Conservation (phyloP, 2,113 vertebrate species). For the Tetrax tetrax region DNA sequence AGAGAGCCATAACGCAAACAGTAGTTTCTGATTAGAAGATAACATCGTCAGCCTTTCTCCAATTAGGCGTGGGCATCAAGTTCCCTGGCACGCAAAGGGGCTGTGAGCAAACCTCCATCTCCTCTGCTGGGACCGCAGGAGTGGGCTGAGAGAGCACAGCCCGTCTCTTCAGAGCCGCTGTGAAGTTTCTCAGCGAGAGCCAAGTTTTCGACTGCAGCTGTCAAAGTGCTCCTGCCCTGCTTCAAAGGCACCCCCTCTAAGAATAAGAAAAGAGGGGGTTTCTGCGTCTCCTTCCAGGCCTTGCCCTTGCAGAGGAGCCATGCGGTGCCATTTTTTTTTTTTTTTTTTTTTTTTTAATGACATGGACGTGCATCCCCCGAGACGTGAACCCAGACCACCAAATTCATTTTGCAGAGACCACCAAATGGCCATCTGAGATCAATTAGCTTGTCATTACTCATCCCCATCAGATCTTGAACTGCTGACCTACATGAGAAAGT, state of each 20-base stretch:
- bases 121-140: neutral
- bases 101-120: neutral
- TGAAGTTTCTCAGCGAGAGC: neutral
- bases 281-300: neutral
- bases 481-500: slow-evolving; percentile 42
- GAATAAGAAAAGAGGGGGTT: neutral
- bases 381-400: slow-evolving; percentile 8
- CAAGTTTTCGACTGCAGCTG: neutral
- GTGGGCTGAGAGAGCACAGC: neutral
- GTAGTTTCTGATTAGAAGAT: slow-evolving; percentile 45
- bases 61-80: neutral
- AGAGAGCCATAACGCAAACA: neutral
- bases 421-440: slow-evolving; percentile 46
- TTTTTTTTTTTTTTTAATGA: neutral
- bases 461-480: slow-evolving; percentile 47
- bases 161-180: neutral
- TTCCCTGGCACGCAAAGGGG: neutral
- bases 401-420: slow-evolving; percentile 49
- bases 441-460: slow-evolving; percentile 58
- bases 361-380: neutral
- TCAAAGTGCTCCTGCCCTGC: neutral
- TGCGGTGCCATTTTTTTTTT: neutral
- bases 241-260: neutral
- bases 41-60: neutral
- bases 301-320: neutral